Conservation (phyloP, 2,113 vertebrate species). For the Sclerurus mexicanus region DNA sequence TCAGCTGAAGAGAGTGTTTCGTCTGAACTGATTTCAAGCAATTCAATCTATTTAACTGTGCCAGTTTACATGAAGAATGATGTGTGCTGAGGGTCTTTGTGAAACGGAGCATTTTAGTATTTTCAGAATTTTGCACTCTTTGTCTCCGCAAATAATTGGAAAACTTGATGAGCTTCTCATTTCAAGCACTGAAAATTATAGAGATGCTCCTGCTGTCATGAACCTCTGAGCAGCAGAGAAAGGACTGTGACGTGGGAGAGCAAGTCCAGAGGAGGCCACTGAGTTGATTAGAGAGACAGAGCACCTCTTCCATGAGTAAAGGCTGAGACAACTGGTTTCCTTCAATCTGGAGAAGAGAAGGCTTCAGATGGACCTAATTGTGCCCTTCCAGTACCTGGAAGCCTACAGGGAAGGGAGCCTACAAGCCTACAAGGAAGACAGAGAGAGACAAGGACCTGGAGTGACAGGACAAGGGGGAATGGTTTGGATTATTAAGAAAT, state of each 20-base stretch:
- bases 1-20: neutral
- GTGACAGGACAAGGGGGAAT: neutral
- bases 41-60: neutral
- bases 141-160: neutral
- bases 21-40: neutral
- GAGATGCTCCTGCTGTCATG: too few species aligned
- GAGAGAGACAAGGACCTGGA: neutral
- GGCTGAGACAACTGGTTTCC: too few species aligned
- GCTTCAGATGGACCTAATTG: neutral
- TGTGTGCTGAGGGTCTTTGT: neutral
- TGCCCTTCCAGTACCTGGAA: neutral
- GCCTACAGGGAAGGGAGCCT: too few species aligned
- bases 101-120: neutral
- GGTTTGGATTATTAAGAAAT: neutral
- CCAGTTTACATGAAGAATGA: neutral
- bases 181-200: too few species aligned
- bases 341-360: neutral
- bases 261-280: too few species aligned
- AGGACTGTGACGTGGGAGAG: too few species aligned
- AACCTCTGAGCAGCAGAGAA: too few species aligned
- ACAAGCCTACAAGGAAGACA: neutral
- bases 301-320: too few species aligned
- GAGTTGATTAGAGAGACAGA: too few species aligned
- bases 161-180: neutral
- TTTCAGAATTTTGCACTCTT: neutral